These are phyloP conservation scores for Tapirus terrestris DNA, from an alignment of 2,113 vertebrate genomes.

Conservation along the genomic window DNA sequence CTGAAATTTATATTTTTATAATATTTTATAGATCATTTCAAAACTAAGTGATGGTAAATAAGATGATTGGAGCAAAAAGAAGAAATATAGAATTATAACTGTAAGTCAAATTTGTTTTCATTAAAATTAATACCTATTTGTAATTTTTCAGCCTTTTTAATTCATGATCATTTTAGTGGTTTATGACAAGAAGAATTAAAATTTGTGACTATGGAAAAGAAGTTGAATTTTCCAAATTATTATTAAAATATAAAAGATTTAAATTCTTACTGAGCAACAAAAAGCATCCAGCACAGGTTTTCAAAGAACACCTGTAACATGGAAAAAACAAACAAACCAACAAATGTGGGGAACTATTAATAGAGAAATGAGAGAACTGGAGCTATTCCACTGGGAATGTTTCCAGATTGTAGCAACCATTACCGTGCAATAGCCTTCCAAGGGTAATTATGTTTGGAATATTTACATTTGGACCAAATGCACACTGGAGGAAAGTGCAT, in stretches of 20 bases:
- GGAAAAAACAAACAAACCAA: not conserved
- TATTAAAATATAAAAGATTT: conserved; percentile 39
- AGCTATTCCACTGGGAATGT: conserved; percentile 16
- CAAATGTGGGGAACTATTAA: conserved; percentile 2
- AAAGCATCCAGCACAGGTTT: not conserved
- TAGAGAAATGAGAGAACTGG: conserved; percentile 28
- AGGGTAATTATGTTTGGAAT: conserved; percentile 67
- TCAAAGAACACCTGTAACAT: conserved; percentile 31
- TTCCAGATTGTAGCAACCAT: not conserved
- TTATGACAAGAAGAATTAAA: conserved; percentile 11
- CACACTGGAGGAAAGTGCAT: conserved; percentile 15
- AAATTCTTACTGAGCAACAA: not conserved
- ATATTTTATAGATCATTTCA: not conserved
- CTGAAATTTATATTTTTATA: not conserved
- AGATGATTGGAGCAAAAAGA: not conserved
- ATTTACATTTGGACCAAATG: conserved; percentile 66
- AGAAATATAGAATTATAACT: conserved; percentile 24
- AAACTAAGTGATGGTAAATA: conserved; percentile 17
- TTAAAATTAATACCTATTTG: not conserved
- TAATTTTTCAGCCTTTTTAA: not conserved
- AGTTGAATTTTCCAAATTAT: conserved; percentile 6
- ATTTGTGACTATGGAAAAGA: not conserved
- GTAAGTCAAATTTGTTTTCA: conserved; percentile 35
- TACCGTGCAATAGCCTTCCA: not conserved
- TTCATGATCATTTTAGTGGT: not conserved